Evolutionary conservation across 2,888 invertebrate genomes (phyloP), one percentile per base, ranked within the genome.

Genomic region (Scaptomyza tumidula): DNA sequence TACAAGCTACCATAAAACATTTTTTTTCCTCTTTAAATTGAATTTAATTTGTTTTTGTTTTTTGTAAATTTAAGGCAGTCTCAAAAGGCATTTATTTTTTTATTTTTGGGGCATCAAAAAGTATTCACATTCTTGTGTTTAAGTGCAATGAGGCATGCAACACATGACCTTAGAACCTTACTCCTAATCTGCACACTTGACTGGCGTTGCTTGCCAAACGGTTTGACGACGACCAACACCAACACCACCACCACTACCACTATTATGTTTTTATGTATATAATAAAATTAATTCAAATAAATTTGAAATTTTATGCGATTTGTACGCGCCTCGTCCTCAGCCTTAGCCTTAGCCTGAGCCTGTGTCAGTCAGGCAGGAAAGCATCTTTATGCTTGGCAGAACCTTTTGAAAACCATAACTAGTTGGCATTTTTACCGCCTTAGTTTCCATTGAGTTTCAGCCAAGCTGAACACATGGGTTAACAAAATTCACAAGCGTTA

Each of bases 201-300:
- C 52, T 75, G 59, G 48, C 45, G 45, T 27, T 49, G 29, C 37
- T 53, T 60, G 49, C 44, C 43, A 59, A 39, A 14, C 29, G 54
- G 31, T 55, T 62, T 44, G 13, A 5, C 35, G 41, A 37, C 13
- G 6, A n/a, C 37, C 10, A 16, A 9, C 39, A 39, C n/a, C 13
- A 43, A n/a, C n/a, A n/a, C 1, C 6, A 4, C 13, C n/a, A n/a
- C 37, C 10, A 16, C 14, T 14, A 39, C n/a, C 13, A 43, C 19
- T 58, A 55, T 53, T 35, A 2, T 2, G 16, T 43, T 16, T 39
- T 6, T n/a, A 50, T 57, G 60, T 60, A 71, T 1, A 71, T 70
- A 77, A 78, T 74, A 75, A 80, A 73, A 76, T 68, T 67, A 73
- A 69, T 73, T 60, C 60, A 41, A 59, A 62, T 67, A 52, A 54